Evolutionary conservation across 1,140 invertebrate genomes (phyloP).

Genomic region (Argopecten irradians): DNA sequence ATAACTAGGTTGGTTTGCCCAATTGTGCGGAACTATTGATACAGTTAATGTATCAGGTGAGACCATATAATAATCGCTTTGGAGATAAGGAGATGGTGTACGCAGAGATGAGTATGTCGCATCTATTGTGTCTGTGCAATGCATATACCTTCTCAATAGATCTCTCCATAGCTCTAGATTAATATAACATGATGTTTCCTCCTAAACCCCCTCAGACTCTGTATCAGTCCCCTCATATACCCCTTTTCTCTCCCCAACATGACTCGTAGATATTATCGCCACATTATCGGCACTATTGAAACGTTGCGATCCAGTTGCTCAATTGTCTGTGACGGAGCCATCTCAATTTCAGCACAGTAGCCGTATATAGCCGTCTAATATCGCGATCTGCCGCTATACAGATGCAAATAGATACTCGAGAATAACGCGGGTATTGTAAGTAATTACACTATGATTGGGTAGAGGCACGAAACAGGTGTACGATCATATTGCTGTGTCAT

Average conservation of each 20-base stretch:
- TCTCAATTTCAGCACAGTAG: not conserved
- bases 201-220: not conserved
- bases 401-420: not conserved
- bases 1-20: not conserved
- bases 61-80: not conserved
- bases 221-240: not conserved
- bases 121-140: not conserved
- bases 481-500: not conserved
- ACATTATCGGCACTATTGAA: not conserved
- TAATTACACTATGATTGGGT: not conserved
- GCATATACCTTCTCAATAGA: not conserved
- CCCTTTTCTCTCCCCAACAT: not conserved
- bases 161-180: too few species aligned
- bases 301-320: not conserved
- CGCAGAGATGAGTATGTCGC: too few species aligned
- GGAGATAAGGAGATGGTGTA: too few species aligned
- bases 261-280: not conserved
- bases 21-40: not conserved
- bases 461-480: not conserved
- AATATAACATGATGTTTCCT: too few species aligned
- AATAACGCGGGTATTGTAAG: not conserved
- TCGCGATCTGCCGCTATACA: not conserved
- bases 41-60: not conserved
- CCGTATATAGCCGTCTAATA: not conserved
- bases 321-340: slow-evolving; percentile 19